phyloP scores from a whole-genome alignment of 2,888 invertebrate species.

The Scrobipalpa atriplicella region DNA sequence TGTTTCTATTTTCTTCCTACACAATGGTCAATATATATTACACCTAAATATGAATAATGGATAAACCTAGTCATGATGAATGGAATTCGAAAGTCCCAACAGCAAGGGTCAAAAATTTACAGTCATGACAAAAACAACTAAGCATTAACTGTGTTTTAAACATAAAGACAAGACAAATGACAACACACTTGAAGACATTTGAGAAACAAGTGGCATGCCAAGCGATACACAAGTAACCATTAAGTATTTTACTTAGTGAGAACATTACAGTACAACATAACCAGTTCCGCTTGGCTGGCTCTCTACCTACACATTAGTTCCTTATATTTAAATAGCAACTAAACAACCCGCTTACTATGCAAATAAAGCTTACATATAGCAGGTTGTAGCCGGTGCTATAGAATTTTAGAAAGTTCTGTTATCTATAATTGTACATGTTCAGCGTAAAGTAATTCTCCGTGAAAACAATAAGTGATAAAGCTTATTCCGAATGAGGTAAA shows the following conservation, averaged over 20 bases:
- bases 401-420: conserved; percentile 50
- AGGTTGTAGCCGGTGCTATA: conserved; percentile 44
- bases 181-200: conserved; percentile 23
- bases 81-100: not conserved
- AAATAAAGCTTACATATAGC: conserved; percentile 56
- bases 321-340: conserved; percentile 61
- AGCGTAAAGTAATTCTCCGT: conserved; percentile 32
- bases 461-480: conserved; percentile 36
- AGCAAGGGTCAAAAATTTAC: not conserved
- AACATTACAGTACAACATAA: conserved; percentile 49
- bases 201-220: conserved; percentile 28
- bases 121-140: not conserved
- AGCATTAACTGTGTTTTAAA: conserved; percentile 17
- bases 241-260: conserved; percentile 44
- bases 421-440: conserved; percentile 37
- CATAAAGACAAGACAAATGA: conserved; percentile 22
- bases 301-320: conserved; percentile 58
- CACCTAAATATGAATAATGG: too few relatives aligned
- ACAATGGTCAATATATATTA: too few relatives aligned
- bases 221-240: conserved; percentile 36
- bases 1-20: not conserved
- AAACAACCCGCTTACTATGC: conserved; percentile 63
- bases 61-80: not conserved
- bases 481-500: conserved; percentile 37
- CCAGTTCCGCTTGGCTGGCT: conserved; percentile 54